A percentile compares a stretch with the other conserved stretches of the same genome.
Evolutionary conservation across 2,113 vertebrate species (phyloP).

Genomic region (Paracanthobrama guichenoti): DNA sequence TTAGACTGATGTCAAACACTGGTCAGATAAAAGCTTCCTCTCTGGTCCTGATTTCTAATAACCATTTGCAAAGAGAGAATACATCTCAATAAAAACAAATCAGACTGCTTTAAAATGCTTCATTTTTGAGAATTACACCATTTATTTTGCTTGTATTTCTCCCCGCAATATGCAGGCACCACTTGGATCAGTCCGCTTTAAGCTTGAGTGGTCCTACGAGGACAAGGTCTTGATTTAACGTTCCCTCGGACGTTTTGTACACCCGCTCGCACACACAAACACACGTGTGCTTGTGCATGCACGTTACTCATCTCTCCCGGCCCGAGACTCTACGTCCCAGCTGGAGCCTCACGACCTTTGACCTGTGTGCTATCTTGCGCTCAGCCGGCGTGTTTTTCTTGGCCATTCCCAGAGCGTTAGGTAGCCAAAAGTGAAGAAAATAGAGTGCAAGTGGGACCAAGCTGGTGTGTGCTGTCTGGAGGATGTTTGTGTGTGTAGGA

Average conservation of each 20-base stretch:
- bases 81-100: neutral
- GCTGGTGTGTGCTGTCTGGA: conserved; percentile 44
- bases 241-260: conserved; percentile 1
- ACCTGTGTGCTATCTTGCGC: conserved; percentile 55
- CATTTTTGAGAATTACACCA: neutral
- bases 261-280: conserved; percentile 1
- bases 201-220: neutral
- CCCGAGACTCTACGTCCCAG: conserved; percentile 40
- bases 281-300: conserved; percentile 23
- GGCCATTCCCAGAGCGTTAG: conserved; percentile 56
- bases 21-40: conserved; percentile 25
- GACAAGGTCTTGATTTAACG: conserved; percentile 41
- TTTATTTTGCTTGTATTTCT: neutral
- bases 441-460: conserved; percentile 50
- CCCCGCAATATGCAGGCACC: neutral
- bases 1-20: conserved; percentile 31
- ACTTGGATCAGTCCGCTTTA: neutral
- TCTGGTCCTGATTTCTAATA: neutral
- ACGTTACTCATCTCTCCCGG: conserved; percentile 12
- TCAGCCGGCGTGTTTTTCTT: conserved; percentile 60
- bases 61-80: neutral
- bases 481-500: conserved; percentile 37
- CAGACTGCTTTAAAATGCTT: too few relatives aligned
- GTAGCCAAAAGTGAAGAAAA: conserved; percentile 56
- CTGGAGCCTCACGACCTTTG: conserved; percentile 46